Evolutionary conservation across 1,140 invertebrate species (phyloP).

Genomic region (Hycleus phaleratus): DNA sequence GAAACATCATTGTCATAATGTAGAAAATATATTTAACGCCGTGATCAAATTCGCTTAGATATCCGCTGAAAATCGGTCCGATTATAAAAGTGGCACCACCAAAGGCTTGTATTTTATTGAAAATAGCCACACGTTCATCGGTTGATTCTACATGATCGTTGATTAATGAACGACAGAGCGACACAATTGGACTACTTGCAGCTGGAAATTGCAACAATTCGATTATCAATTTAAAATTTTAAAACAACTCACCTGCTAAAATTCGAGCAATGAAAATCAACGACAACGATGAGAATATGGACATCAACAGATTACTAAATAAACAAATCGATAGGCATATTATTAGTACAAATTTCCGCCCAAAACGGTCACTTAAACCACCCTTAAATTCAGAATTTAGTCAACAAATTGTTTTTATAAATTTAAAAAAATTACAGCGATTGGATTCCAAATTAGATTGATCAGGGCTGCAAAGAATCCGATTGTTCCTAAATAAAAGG

Average conservation of each 20-base stretch:
- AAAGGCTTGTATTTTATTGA: conserved; percentile 15
- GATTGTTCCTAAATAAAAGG: conserved; percentile 9
- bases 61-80: conserved; percentile 15
- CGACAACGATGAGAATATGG: conserved; percentile 6
- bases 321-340: conserved; percentile 13
- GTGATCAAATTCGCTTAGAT: conserved; percentile 18
- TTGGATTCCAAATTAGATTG: conserved; percentile 17
- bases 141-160: conserved; percentile 13
- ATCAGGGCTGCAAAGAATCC: conserved; percentile 11
- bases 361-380: conserved; percentile 22
- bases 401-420: not conserved
- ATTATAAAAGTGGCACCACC: conserved; percentile 7
- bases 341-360: conserved; percentile 13
- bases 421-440: conserved; percentile 10
- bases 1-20: not conserved
- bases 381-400: conserved; percentile 17
- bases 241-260: conserved; percentile 11
- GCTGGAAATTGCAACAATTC: conserved; percentile 5
- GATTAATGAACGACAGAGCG: conserved; percentile 14
- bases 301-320: conserved; percentile 13
- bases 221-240: not conserved
- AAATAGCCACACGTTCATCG: conserved; percentile 15
- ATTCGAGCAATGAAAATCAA: conserved; percentile 14
- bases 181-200: conserved; percentile 13
- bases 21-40: conserved; percentile 15